Evolutionary conservation across 2,888 invertebrate genomes (phyloP), one percentile per base, ranked within the genome.

Genomic region (Chydorus sphaericus): DNA sequence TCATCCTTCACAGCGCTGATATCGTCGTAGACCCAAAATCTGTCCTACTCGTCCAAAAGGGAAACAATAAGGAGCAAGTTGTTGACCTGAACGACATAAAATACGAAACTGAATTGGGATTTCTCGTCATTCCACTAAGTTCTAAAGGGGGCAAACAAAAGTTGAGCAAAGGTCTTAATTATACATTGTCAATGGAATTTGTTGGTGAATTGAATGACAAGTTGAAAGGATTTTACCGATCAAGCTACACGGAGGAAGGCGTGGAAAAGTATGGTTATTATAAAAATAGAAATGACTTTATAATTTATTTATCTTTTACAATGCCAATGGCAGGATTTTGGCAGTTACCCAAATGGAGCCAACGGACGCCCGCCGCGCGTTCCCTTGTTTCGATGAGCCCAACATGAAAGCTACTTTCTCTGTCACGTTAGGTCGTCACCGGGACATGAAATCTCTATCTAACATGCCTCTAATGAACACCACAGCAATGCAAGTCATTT

Each of bases 301-400:
- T n/a, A n/a, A n/a, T n/a, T n/a, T n/a, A n/a, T n/a, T n/a, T n/a
- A n/a, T n/a, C n/a, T n/a, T n/a, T n/a, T n/a, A n/a, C n/a, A n/a
- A n/a, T n/a, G n/a, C n/a, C 63, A 62, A 18, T n/a, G n/a, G n/a
- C 66, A 82, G 81, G 66, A 84, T 82, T 75, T 67, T 85, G 31
- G 81, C 86, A 23, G 77, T 83, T 2, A 89, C 89, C 0, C 89
- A 90, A 67, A 90, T 88, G 67, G 83, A 85, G 63, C 76, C 85
- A 0, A 83, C 77, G 14, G 77, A 77, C 16, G 92, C 92, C 0
- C 77, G 92, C 29, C 74, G 80, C 61, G 87, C 85, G 0, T 90
- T 93, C 72, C 92, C 92, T 0, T 92, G 90, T 69, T 91, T 88
- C 73, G 92, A 92, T 69, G 92, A 92, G 70, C 92, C 92, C 0